phyloP scores from a whole-genome alignment of 2,797 vertebrate species.

The Liasis olivaceus region DNA sequence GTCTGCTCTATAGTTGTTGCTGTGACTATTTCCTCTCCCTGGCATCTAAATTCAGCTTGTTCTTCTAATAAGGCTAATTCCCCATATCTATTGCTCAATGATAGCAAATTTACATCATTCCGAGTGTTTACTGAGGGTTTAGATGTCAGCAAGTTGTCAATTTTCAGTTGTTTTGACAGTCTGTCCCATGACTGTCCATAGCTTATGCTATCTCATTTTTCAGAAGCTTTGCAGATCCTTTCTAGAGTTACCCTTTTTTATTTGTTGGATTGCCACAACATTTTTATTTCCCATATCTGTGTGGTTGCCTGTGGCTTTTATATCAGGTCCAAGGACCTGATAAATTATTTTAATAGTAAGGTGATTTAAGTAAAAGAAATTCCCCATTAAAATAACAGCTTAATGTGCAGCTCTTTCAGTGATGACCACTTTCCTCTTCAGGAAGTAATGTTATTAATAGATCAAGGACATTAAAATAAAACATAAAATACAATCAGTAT shows the following conservation, averaged over 20 bases:
- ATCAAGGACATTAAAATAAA: not conserved
- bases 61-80: not conserved
- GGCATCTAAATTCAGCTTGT: not conserved
- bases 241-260: not conserved
- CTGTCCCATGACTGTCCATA: not conserved
- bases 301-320: not conserved
- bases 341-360: not conserved
- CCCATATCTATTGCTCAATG: not conserved
- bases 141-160: not conserved
- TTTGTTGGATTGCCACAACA: not conserved
- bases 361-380: not conserved
- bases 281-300: not conserved
- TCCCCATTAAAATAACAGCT: not conserved
- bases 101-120: not conserved
- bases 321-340: not conserved
- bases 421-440: not conserved
- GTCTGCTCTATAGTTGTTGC: not conserved
- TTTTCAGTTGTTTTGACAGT: not conserved
- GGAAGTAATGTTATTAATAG: not conserved
- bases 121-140: not conserved
- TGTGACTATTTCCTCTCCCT: not conserved
- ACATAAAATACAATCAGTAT: not conserved
- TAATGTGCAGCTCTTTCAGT: not conserved
- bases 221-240: not conserved
- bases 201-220: not conserved